Evolutionary conservation across 2,888 invertebrate species (phyloP), one percentile per base, ranked within the genome.

Genomic region (Leucophora obtusa): DNA sequence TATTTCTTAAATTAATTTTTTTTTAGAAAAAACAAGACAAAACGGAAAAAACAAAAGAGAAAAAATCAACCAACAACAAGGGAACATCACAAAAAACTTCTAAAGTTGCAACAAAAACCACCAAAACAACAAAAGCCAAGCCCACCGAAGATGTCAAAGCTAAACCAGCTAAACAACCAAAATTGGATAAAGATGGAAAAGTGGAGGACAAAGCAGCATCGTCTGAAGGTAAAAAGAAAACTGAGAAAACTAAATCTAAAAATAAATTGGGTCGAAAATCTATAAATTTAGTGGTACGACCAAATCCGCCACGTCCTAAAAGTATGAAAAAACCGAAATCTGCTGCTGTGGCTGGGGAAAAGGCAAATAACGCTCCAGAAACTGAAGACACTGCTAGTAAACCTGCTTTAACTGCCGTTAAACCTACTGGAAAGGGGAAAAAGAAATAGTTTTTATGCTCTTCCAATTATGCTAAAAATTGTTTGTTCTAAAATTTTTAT

Each of bases 181-280:
- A 71, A 54, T n/a, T 18, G 11, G 17, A 63, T 18, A 63, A 68
- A 11, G 63, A 5, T 58, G 43, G 1, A 3, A 18, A 62, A 18
- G 7, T 6, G 7, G 38, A 11, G 38, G 2, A 1, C 2, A 35
- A 1, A 9, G 35, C 35, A 9, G 3, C 35, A 3, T 10, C 18
- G 15, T 9, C n/a, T 0, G 53, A 35, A 3, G 47, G 11, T 15
- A 24, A 33, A 10, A 33, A 60, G 21, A 47, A 51, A 14, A 65
- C 8, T n/a, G 71, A 35, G n/a, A 70, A 69, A 38, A 2, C 14
- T 9, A 81, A 82, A 56, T 4, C 50, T 1, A 73, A 79, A 62
- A 78, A 9, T 58, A 58, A 74, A 18, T 1, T 33, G 18, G 15
- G 28, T 0, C 70, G 51, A 0, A 79, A 75, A 62, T 71, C 79